Evolutionary conservation across 2,888 invertebrate genomes (phyloP).

Genomic region (Hypsopygia costalis): DNA sequence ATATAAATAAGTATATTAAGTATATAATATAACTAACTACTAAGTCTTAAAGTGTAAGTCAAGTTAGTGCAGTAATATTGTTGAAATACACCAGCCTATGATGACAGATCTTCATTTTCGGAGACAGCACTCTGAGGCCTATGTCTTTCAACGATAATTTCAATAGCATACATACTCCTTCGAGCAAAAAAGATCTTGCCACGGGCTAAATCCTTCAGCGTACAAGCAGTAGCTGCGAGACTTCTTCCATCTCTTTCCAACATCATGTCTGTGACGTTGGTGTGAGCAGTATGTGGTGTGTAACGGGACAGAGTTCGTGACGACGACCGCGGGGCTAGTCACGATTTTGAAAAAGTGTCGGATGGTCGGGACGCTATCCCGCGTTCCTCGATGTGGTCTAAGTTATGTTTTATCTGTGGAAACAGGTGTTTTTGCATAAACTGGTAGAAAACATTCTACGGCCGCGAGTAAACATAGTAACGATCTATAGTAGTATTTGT

Average conservation of each 20-base stretch:
- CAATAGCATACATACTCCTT: constrained; percentile 32
- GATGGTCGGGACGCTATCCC: constrained; percentile 49
- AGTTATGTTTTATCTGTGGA: constrained; percentile 21
- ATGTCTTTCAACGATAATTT: constrained; percentile 4
- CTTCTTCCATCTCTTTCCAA: constrained; percentile 41
- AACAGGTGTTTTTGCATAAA: constrained; percentile 9
- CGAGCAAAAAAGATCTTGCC: constrained; percentile 1
- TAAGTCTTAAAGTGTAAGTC: too few species aligned
- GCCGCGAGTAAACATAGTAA: too few species aligned
- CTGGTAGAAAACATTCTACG: constrained; percentile 8
- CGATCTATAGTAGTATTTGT: too few species aligned
- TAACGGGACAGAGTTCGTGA: constrained; percentile 76
- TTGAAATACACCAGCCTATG: too few species aligned
- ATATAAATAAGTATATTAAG: too few species aligned
- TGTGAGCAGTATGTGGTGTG: constrained; percentile 43
- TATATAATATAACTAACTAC: too few species aligned
- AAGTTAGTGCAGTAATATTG: too few species aligned
- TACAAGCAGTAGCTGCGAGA: constrained; percentile 20
- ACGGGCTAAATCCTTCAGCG: constrained; percentile 1
- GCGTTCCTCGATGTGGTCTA: constrained; percentile 48
- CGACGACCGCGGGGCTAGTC: constrained; percentile 63
- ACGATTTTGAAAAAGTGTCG: constrained; percentile 79
- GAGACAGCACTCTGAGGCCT: constrained; percentile 9
- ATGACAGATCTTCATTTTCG: constrained; percentile 8
- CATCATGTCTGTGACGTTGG: constrained; percentile 27